Evolutionary conservation across 1,140 invertebrate genomes (phyloP), one percentile per base, ranked within the genome.

Genomic region (Drosophila rhopaloa): DNA sequence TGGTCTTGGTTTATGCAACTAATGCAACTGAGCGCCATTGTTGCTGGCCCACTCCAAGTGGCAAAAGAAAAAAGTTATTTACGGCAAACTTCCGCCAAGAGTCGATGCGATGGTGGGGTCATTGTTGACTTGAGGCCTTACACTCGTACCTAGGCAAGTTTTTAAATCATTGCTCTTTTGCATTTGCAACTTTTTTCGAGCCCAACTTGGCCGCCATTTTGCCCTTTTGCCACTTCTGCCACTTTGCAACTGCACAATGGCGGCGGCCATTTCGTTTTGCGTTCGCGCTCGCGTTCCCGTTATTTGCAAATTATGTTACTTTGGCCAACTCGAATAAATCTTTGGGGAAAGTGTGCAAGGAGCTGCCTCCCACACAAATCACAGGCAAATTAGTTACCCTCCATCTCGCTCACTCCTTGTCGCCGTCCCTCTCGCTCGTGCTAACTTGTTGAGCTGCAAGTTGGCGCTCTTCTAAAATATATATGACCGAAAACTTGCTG

Each of bases 231-330:
- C 38, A 19, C 24, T 13, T 48, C 35, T 53, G 81, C 81, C 57
- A 76, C 73, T 80, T 59, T 77, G 57, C 32, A 65, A 67, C 67
- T 75, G 41, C 57, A 67, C 61, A 71, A 61, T 78, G 59, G 60
- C 24, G 43, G 19, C 51, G 35, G 38, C 35, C 59, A 19, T 41
- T 43, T 37, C 16, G 50, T 70, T 51, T 63, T 14, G 44, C 37
- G 50, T 65, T 50, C 62, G 44, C 37, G 50, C 47, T 50, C 62
- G 58, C 61, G 56, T 14, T 60, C 56, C 40, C 62, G 56, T 65
- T 61, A 46, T 43, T 83, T 44, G 84, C 79, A 88, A 88, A 77
- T 88, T 88, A 88, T 86, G 83, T 83, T 88, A 88, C 79, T 86
- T 88, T 72, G 63, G 62, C 73, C 72, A 86, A 86, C 83, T 86